phyloP scores from a whole-genome alignment of 2,888 invertebrate genomes.

The Dusona sp. region DNA sequence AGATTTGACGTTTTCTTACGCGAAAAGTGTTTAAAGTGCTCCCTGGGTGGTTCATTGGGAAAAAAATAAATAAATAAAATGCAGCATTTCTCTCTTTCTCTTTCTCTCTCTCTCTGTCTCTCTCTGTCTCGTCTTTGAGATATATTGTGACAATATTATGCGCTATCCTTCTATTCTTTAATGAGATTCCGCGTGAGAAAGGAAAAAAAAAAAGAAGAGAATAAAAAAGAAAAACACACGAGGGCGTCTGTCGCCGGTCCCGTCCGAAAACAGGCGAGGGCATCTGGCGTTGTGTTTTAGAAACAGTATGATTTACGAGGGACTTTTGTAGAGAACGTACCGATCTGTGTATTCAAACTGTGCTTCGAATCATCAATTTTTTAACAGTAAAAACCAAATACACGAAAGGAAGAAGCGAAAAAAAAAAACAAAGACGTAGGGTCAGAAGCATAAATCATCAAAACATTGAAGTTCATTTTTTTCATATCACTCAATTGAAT shows the following conservation, averaged over 20 bases:
- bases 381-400: background rate
- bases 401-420: background rate
- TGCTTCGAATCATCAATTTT: background rate
- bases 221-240: conserved; percentile 22
- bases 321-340: conserved; percentile 11
- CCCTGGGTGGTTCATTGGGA: background rate
- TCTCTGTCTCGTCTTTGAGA: too few species aligned
- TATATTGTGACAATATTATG: background rate
- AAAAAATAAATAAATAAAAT: background rate
- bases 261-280: conserved; percentile 41
- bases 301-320: conserved; percentile 48
- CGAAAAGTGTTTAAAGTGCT: background rate
- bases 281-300: conserved; percentile 54
- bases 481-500: background rate
- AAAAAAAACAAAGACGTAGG: background rate
- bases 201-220: conserved; percentile 35
- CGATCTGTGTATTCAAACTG: background rate
- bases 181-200: conserved; percentile 45
- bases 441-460: background rate
- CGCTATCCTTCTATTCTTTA: conserved; percentile 3
- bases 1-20: background rate
- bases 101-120: too few species aligned
- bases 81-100: too few species aligned
- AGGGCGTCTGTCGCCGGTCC: conserved; percentile 34
- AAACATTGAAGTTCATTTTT: background rate